Evolutionary conservation across 1,140 invertebrate genomes (phyloP), one percentile per base, ranked within the genome.

Genomic region (Metopolophium dirhodum): DNA sequence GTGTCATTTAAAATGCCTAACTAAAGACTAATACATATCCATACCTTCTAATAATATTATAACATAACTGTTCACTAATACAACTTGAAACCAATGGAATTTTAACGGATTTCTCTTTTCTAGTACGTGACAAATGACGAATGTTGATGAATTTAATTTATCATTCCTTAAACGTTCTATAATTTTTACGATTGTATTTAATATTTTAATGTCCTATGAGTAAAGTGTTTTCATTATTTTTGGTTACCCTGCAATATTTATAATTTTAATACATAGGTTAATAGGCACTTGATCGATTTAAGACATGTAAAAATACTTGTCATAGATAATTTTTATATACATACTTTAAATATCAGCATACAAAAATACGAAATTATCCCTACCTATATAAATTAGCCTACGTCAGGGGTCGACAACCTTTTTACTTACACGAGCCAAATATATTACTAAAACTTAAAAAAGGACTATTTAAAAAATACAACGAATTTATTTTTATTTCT

Each of bases 1-100:
- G 18, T 51, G 87, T 54, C 47, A 88, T 54, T 88, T 88, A 23
- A 54, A 88, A 88, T 35, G 87, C 87, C 87, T 88, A 54, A 35
- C 47, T 88, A 49, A 35, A 54, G 18, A 11, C 11, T 30, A 47
- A 47, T 86, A 45, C 23, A 68, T 68, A 30, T 30, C 45, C 4
- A 85, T 85, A 47, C 41, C 30, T 47, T 86, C 26, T 86, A 86
- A 86, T 14, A 30, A 30, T 47, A 86, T 47, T 1, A 61, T 61
- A n/a, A 14, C 14, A 30, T 26, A 68, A 45, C 83, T 41, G 26
- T 86, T 86, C 26, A 45, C 41, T 47, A 77, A n/a, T 47, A 30
- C 22, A 86, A 30, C 14, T 86, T 47, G 11, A 47, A 47, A 86
- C 23, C 41, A 47, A 18, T 47, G 7, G 45, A 47, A 47, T 86